Conservation (phyloP, 1,140 invertebrate species). For the Drosophila tani region DNA sequence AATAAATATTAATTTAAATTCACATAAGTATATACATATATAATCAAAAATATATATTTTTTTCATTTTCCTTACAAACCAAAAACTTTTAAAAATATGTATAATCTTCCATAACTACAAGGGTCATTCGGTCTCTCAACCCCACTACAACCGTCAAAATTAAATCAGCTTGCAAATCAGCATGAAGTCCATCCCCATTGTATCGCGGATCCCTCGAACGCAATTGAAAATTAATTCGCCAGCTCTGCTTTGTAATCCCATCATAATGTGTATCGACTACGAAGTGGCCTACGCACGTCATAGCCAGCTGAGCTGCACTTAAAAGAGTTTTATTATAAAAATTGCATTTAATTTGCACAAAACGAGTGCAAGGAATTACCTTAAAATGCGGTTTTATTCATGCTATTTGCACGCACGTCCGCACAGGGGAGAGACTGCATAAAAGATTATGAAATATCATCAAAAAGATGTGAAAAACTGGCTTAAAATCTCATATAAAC, state of each 20-base stretch:
- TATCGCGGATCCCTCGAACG: constrained; percentile 4
- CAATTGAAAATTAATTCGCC: constrained; percentile 51
- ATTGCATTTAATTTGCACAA: constrained; percentile 66
- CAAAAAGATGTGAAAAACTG: constrained; percentile 60
- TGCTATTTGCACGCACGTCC: neutral
- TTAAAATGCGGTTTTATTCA: constrained; percentile 39
- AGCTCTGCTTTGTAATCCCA: constrained; percentile 41
- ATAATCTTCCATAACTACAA: neutral
- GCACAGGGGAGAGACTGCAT: constrained; percentile 1
- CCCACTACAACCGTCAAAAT: neutral
- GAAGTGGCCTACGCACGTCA: constrained; percentile 54
- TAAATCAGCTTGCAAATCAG: neutral
- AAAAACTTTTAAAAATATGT: too few species aligned
- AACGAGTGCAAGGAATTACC: constrained; percentile 26
- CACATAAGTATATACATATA: too few species aligned
- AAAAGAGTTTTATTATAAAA: constrained; percentile 58
- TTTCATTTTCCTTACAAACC: too few species aligned
- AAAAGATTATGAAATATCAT: constrained; percentile 67
- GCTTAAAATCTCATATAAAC: constrained; percentile 61
- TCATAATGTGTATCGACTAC: constrained; percentile 51
- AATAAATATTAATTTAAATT: too few species aligned
- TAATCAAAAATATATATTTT: too few species aligned
- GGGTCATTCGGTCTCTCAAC: neutral
- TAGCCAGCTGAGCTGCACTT: constrained; percentile 59
- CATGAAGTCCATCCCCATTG: neutral